phyloP scores from a whole-genome alignment of 2,113 vertebrate species.

The Centropus bengalensis region DNA sequence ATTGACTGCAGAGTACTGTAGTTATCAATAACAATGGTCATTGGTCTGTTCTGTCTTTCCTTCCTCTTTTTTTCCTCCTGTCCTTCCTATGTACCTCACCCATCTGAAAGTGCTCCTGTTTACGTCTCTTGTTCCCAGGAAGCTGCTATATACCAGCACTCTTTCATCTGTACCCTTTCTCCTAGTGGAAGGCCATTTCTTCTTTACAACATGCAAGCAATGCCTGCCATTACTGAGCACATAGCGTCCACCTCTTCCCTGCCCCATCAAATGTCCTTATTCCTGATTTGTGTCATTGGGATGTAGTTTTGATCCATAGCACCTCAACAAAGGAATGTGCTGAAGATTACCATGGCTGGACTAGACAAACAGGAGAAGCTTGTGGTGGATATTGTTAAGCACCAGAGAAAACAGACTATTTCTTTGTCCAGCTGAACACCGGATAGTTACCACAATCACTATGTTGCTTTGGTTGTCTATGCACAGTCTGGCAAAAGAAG shows the following conservation, averaged over 20 bases:
- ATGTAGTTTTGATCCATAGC: background rate
- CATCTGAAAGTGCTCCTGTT: background rate
- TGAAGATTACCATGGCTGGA: rapidly evolving
- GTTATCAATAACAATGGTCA: background rate
- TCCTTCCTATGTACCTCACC: background rate
- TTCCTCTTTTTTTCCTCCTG: background rate
- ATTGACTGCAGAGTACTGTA: background rate
- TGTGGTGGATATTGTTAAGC: background rate
- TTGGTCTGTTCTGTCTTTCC: background rate
- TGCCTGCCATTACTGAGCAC: background rate
- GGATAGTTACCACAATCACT: background rate
- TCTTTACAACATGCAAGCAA: background rate
- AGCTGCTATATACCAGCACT: background rate
- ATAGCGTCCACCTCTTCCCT: background rate
- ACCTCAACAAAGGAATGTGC: background rate
- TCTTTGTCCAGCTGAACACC: background rate
- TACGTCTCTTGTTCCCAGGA: background rate
- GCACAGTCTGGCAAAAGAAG: background rate
- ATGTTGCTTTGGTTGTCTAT: background rate
- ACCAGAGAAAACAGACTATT: background rate
- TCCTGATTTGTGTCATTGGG: background rate
- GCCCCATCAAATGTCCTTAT: background rate
- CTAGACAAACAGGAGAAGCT: background rate
- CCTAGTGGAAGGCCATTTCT: background rate
- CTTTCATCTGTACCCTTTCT: background rate